These are phyloP conservation scores for Meiosimyza decipiens DNA, from an alignment of 2,888 invertebrate genomes.

Conservation along the genomic window DNA sequence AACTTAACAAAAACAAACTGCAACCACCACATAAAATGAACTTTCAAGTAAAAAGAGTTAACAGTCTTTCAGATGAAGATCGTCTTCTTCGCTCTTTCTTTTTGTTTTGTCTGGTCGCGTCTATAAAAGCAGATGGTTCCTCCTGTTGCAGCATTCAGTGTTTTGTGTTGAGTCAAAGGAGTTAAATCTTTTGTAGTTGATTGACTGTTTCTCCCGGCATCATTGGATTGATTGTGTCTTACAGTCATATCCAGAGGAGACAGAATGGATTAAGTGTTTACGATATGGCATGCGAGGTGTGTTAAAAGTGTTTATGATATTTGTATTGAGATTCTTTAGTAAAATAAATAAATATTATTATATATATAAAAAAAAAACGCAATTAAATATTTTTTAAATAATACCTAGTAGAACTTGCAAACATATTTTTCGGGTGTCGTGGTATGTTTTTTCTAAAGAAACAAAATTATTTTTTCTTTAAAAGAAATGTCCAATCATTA, in stretches of 20 bases:
- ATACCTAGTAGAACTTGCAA: too few species aligned
- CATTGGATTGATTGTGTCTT: constrained; percentile 22
- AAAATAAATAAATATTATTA: too few species aligned
- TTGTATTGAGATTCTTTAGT: too few species aligned
- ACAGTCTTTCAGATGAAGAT: constrained; percentile 10
- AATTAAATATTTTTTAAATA: too few species aligned
- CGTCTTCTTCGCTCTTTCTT: neutral
- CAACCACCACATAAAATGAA: constrained; percentile 37
- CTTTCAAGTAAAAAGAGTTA: too few species aligned
- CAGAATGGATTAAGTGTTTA: constrained; percentile 33
- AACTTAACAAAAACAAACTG: constrained; percentile 40
- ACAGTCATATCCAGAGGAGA: constrained; percentile 20
- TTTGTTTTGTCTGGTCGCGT: constrained; percentile 32
- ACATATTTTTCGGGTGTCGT: too few species aligned
- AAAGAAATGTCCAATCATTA: too few species aligned
- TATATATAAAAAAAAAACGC: too few species aligned
- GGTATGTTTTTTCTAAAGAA: too few species aligned
- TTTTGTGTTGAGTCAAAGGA: constrained; percentile 65
- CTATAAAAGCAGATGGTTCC: constrained; percentile 57
- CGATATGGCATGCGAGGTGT: constrained; percentile 48
- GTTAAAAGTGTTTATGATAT: constrained; percentile 17
- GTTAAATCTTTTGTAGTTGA: constrained; percentile 38
- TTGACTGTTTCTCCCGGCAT: too few species aligned
- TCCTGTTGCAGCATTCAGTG: constrained; percentile 61
- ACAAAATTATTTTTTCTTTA: too few species aligned